A percentile compares a stretch with the other conserved stretches of the same genome.
These are phyloP conservation scores for Tachina grossa DNA, from an alignment of 2,888 invertebrate genomes.

Conservation along the genomic window DNA sequence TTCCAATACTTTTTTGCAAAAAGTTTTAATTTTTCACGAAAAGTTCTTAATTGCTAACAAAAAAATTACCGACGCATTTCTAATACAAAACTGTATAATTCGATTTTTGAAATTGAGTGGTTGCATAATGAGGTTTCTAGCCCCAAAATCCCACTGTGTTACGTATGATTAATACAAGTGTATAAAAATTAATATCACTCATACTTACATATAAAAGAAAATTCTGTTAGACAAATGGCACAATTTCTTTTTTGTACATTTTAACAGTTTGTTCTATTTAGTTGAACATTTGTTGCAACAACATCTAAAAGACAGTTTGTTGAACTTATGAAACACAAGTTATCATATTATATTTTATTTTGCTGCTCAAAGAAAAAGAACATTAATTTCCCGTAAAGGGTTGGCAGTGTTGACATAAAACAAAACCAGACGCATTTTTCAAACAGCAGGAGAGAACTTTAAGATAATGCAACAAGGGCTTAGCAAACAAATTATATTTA, in stretches of 20 bases:
- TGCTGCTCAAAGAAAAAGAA: neutral
- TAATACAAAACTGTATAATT: too few relatives aligned
- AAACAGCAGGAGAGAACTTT: constrained; percentile 42
- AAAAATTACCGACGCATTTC: too few relatives aligned
- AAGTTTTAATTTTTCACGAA: too few relatives aligned
- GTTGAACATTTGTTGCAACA: constrained; percentile 13
- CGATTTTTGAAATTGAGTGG: too few relatives aligned
- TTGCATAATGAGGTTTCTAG: too few relatives aligned
- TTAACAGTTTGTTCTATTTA: neutral
- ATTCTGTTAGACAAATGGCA: neutral
- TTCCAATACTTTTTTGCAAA: too few relatives aligned
- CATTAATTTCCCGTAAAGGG: constrained; percentile 9
- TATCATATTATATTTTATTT: neutral
- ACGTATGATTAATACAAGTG: neutral
- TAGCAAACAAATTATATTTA: constrained; percentile 11
- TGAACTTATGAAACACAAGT: constrained; percentile 34
- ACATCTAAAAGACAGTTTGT: constrained; percentile 43
- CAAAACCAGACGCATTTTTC: constrained; percentile 69
- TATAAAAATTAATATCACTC: constrained; percentile 9
- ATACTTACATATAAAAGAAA: neutral
- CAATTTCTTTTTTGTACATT: neutral
- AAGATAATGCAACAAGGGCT: constrained; percentile 22
- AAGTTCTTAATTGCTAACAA: too few relatives aligned
- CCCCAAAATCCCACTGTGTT: too few relatives aligned
- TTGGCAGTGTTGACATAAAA: constrained; percentile 60